Percentiles rank a stretch among this genome's conserved stretches.
Evolutionary conservation across 2,113 vertebrate species (phyloP).

Genomic region (Epinephelus fuscoguttatus): DNA sequence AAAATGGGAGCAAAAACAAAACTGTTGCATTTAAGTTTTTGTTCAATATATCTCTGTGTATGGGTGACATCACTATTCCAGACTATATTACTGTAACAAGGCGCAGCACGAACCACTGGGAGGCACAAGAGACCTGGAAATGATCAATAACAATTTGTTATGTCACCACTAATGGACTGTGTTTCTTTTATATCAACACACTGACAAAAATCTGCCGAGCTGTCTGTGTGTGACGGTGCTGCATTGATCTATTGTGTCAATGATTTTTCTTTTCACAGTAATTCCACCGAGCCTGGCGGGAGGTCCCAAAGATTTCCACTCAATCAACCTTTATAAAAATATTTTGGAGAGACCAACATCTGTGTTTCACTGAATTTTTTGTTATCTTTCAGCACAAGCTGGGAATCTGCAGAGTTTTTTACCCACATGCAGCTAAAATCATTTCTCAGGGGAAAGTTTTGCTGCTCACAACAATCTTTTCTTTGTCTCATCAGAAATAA

Average conservation of each 20-base stretch:
- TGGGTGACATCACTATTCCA: neutral
- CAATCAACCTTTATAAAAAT: neutral
- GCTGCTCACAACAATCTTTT: no score
- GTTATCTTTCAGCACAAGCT: neutral
- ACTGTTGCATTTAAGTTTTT: no score
- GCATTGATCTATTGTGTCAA: neutral
- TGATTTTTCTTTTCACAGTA: neutral
- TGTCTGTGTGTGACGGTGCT: no score
- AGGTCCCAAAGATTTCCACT: neutral
- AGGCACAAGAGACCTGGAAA: conserved; percentile 36
- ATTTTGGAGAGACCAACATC: neutral
- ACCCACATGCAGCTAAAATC: no score
- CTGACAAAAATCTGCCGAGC: neutral
- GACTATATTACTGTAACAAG: neutral
- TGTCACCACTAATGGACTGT: neutral
- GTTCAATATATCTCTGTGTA: neutral
- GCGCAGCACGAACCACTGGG: conserved; percentile 34
- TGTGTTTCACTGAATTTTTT: neutral
- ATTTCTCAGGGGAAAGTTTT: no score
- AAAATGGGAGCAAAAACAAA: no score
- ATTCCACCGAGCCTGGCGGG: neutral
- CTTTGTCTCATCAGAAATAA: no score
- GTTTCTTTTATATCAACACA: neutral
- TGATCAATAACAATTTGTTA: neutral
- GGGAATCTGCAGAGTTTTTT: neutral